A percentile compares a stretch with the other conserved stretches of the same genome.
Conservation (phyloP, 2,113 vertebrate species). For the Sphyrna mokarran region DNA sequence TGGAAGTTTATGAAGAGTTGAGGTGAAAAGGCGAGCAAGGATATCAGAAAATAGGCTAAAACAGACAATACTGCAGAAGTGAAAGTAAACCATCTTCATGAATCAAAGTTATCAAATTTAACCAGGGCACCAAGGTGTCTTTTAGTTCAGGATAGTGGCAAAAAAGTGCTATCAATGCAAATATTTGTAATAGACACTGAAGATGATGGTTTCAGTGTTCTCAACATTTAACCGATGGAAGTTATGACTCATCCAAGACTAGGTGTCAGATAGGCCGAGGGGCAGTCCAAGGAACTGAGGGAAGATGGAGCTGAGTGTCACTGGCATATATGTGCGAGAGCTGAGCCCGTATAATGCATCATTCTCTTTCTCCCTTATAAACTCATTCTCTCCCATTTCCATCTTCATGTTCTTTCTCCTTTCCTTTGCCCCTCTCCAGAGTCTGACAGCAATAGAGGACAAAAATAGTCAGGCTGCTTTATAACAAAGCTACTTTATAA, state of each 20-base stretch:
- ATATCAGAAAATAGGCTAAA: neutral
- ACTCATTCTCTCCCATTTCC: neutral
- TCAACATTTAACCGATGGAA: neutral
- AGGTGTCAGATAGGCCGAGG: neutral
- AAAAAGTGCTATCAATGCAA: neutral
- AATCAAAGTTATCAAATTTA: neutral
- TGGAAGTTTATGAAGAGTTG: neutral
- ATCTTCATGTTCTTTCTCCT: neutral
- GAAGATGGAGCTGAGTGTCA: neutral
- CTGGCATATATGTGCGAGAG: neutral
- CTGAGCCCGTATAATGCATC: neutral
- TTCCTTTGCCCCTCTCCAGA: neutral
- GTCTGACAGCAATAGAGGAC: neutral
- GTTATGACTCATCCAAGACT: neutral
- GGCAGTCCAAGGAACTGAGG: neutral
- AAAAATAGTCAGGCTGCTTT: neutral
- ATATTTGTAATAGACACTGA: neutral
- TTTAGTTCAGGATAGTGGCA: neutral
- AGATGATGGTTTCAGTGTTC: neutral
- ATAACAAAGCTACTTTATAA: neutral
- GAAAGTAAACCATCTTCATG: neutral
- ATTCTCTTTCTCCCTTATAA: neutral
- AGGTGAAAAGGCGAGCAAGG: neutral
- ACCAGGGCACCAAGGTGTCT: neutral
- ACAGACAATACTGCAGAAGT: neutral